These are phyloP conservation scores for Nephrotoma appendiculata DNA, from an alignment of 2,888 invertebrate genomes.

Conservation along the genomic window DNA sequence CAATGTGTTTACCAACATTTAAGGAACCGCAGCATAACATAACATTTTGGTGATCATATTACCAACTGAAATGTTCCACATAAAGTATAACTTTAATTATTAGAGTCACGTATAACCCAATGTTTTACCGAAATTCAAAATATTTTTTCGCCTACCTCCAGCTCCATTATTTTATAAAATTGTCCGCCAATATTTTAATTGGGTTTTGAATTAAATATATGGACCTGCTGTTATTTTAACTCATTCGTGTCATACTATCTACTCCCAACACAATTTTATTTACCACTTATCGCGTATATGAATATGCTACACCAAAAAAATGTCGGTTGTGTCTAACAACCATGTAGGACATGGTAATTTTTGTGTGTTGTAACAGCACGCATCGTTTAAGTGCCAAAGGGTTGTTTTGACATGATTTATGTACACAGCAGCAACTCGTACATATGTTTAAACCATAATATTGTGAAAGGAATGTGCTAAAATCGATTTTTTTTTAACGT, in stretches of 20 bases:
- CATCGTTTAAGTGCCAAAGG: not conserved
- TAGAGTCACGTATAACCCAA: not conserved
- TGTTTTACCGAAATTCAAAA: not conserved
- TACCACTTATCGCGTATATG: not conserved
- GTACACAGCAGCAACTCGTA: not conserved
- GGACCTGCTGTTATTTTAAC: not conserved
- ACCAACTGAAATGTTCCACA: too few relatives aligned
- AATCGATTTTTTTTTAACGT: not conserved
- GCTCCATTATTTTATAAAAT: not conserved
- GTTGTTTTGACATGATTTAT: not conserved
- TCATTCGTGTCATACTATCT: not conserved
- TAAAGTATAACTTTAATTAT: not conserved
- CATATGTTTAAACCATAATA: not conserved
- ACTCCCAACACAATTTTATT: not conserved
- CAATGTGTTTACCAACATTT: too few relatives aligned
- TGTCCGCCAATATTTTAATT: not conserved
- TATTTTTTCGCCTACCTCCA: not conserved
- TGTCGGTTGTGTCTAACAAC: not conserved
- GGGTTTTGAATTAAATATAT: not conserved
- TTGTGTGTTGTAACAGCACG: not conserved
- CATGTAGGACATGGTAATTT: not conserved
- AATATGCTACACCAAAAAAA: not conserved
- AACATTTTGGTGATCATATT: too few relatives aligned
- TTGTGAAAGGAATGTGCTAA: not conserved
- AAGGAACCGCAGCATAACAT: too few relatives aligned